Base-by-base conservation (phyloP, 1,140 invertebrate genomes). In the Sarcophaga peregrina region DNA sequence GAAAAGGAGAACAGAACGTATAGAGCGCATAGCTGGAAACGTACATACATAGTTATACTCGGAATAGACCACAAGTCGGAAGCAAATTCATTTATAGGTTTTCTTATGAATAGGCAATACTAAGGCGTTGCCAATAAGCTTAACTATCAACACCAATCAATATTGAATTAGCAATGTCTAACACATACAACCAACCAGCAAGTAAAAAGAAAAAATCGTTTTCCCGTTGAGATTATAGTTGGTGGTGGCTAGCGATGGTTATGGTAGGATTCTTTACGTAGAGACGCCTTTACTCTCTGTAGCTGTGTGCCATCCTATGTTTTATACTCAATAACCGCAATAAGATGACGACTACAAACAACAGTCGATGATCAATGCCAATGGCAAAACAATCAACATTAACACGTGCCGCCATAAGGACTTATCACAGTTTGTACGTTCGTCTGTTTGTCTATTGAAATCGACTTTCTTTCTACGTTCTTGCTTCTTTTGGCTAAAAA, bases 121-220 rank as follows among this genome's bases (percentile, higher is more conserved):
- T 17, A 78, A 78, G 75, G 75, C 75, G 75, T 78, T 78, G 75
- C 75, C 75, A 78, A 78, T 78, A 78, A 78, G 75, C 75, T 78
- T 78, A 78, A 78, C 75, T 78, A 78, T 82, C 68, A 82, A 82
- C 81, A 82, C 81, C 81, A 82, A 82, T 82, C 81, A 82, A 82
- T 82, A 82, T 82, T 82, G 72, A 82, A 82, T 82, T 82, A 82
- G 72, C 52, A 82, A 45, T 62, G 80, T 45, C 52, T 46, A 20
- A 78, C 17, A n/a, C n/a, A n/a, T n/a, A n/a, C n/a, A n/a, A n/a
- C n/a, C n/a, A n/a, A n/a, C n/a, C n/a, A 78, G 75, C 54, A 58
- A 58, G 54, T 68, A 68, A 68, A 68, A 68, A 20, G 6, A 68
- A 68, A 68, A 37, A 20, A 68, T 25, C n/a, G 20, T 68, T 58